These are phyloP conservation scores for Cottoperca gobio DNA, from an alignment of 2,797 vertebrate genomes.

Conservation along the genomic window DNA sequence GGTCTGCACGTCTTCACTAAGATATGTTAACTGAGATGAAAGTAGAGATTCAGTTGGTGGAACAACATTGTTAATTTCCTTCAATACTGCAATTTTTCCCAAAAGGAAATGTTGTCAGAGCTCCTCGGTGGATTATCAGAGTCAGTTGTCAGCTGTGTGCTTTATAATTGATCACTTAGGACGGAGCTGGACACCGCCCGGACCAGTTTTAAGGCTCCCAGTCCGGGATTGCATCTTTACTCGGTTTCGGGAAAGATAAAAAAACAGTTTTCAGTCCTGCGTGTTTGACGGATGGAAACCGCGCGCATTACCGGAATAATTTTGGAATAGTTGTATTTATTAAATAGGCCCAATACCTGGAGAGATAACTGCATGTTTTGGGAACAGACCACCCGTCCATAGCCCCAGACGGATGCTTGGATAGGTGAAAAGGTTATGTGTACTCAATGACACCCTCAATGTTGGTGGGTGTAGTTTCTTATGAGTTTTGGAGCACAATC, in stretches of 20 bases:
- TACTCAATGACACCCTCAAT: slow-evolving; percentile 34
- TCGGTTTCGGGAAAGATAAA: not conserved
- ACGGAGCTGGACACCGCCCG: slow-evolving; percentile 64
- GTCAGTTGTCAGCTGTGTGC: not conserved
- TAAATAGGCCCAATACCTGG: slow-evolving; percentile 3
- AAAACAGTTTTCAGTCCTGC: not conserved
- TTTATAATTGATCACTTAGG: slow-evolving; percentile 16
- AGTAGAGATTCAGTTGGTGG: not conserved
- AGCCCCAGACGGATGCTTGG: slow-evolving; percentile 3
- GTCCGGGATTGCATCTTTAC: slow-evolving; percentile 4
- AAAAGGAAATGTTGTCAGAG: not conserved
- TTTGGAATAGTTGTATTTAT: not conserved
- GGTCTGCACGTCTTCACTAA: not conserved
- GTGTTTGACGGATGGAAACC: slow-evolving; percentile 1
- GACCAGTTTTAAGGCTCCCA: not conserved
- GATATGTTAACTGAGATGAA: not conserved
- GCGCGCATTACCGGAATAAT: slow-evolving; percentile 31
- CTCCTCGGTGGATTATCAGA: slow-evolving; percentile 30
- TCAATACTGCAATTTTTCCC: not conserved
- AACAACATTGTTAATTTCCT: not conserved
- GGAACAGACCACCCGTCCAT: not conserved
- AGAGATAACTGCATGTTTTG: slow-evolving; percentile 15
- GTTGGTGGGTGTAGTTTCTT: slow-evolving; percentile 31
- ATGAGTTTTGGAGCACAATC: not conserved
- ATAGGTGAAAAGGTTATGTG: slow-evolving; percentile 14